Evolutionary conservation across 2,797 vertebrate species (phyloP), one percentile per base, ranked within the genome.

Genomic region (Hozukius guyotensis): DNA sequence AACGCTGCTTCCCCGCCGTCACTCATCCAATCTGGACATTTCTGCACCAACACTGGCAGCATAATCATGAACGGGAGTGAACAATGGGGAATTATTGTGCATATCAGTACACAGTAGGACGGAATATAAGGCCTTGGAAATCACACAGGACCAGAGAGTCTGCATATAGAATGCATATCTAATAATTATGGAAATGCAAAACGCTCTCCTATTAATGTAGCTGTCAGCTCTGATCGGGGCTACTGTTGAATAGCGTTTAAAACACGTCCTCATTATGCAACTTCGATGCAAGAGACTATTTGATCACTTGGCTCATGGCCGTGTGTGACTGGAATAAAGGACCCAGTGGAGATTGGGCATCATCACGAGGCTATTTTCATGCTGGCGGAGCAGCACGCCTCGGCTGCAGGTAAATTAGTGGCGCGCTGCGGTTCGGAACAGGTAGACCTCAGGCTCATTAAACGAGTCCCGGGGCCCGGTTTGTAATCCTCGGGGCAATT

Each of bases 221-320:
- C 84, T 78, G 86, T 86, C 88, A 25, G 38, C 75, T 82, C 52
- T 52, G 63, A 87, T 88, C 55, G 3, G 75, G 22, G 61, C 84
- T 5, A 7, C 78, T 9, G 77, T 12, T 72, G 67, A 83, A 72
- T 65, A 85, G 75, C 66, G 77, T 86, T 88, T 84, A 85, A 92
- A 90, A 84, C 87, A 60, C 46, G 4, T 60, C 73, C 78, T 87
- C 77, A 62, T 92, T 91, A 91, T 81, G 82, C 77, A 89, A 83
- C 84, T 89, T 83, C 77, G 87, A 91, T 88, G 89, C 87, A 82
- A 86, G 87, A 69, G 85, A 92, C 91, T 89, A 83, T 72, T 80
- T 87, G 82, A 92, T 90, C 67, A 80, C 60, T 84, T 10, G 78
- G 82, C 25, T 67, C 67, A 11, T 66, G 82, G 81, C 67, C 5